phyloP scores from a whole-genome alignment of 2,888 invertebrate genomes.

The Plutella xylostella region DNA sequence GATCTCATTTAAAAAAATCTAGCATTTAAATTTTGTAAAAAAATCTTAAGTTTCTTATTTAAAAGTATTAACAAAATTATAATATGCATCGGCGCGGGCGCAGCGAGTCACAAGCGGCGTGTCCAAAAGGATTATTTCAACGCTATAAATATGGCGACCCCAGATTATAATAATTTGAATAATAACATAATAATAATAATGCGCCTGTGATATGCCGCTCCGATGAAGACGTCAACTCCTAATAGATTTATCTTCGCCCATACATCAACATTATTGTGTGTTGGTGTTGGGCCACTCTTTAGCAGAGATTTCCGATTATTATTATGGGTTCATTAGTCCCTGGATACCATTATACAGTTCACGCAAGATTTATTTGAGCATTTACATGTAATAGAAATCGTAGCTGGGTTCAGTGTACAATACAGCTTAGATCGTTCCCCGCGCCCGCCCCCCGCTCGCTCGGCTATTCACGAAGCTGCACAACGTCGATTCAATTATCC shows the following conservation, averaged over 20 bases:
- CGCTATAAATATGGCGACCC: constrained; percentile 55
- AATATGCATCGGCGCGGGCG: constrained; percentile 6
- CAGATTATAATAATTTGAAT: constrained; percentile 65
- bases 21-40: background rate
- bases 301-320: constrained; percentile 27
- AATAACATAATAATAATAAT: constrained; percentile 65
- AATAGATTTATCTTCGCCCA: constrained; percentile 57
- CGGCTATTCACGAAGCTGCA: background rate
- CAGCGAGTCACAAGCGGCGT: constrained; percentile 46
- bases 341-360: constrained; percentile 1
- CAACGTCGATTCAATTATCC: background rate
- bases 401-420: background rate
- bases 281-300: constrained; percentile 33
- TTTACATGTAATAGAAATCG: background rate
- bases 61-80: background rate
- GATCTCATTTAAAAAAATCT: background rate
- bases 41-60: background rate
- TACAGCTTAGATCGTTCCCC: no score
- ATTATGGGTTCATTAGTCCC: constrained; percentile 47
- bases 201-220: constrained; percentile 34
- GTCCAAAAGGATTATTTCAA: constrained; percentile 56
- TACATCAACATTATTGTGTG: constrained; percentile 40
- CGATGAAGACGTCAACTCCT: constrained; percentile 48
- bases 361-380: background rate
- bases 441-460: background rate